These are phyloP conservation scores for Nesoenas mayeri DNA, from an alignment of 2,113 vertebrate genomes.

Conservation along the genomic window DNA sequence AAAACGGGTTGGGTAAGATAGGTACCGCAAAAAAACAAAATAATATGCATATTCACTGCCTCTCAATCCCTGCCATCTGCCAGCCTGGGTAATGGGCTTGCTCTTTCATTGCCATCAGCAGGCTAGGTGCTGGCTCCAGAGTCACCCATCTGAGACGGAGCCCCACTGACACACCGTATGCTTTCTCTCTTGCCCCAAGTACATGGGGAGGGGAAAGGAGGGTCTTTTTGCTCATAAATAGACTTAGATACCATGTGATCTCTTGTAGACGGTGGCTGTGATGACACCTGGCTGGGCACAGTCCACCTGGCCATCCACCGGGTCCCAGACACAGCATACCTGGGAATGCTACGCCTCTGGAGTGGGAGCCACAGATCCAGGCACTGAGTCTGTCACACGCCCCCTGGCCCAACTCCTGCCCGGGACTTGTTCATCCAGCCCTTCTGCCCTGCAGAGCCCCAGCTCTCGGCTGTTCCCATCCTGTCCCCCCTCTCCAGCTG, in stretches of 20 bases:
- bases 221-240: background rate
- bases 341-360: accelerated
- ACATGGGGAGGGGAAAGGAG: background rate
- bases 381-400: accelerated
- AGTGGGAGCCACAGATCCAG: background rate
- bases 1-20: background rate
- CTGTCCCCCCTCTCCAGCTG: background rate
- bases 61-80: background rate
- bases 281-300: background rate
- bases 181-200: background rate
- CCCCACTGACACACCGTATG: background rate
- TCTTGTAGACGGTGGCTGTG: background rate
- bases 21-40: background rate
- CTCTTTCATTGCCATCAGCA: background rate
- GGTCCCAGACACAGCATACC: accelerated
- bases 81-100: background rate
- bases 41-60: background rate
- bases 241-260: background rate
- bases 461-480: background rate
- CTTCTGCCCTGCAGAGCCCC: background rate
- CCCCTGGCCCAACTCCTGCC: background rate
- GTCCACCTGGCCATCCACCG: background rate
- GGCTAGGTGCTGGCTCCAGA: background rate
- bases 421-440: background rate
- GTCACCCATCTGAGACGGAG: background rate